These are phyloP conservation scores for Corbicula japonica DNA, from an alignment of 2,888 invertebrate species.

Conservation along the genomic window DNA sequence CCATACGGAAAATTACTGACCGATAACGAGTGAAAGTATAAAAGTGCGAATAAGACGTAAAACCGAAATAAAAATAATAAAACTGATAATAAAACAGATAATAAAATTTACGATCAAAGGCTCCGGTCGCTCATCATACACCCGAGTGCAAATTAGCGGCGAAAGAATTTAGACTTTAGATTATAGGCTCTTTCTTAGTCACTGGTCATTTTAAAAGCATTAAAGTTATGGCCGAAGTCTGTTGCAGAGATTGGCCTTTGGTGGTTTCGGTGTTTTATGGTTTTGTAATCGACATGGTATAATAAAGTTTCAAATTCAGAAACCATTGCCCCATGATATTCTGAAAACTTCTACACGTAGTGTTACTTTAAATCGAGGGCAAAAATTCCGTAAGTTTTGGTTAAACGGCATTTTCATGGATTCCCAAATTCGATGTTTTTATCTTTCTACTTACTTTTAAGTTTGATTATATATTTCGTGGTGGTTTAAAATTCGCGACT, in stretches of 20 bases:
- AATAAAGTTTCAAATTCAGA: too few relatives aligned
- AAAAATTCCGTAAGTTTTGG: too few relatives aligned
- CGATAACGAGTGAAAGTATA: slow-evolving; percentile 40
- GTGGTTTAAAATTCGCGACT: too few relatives aligned
- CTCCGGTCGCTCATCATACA: slow-evolving; percentile 7
- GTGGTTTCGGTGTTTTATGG: slow-evolving; percentile 25
- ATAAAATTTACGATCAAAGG: slow-evolving; percentile 48
- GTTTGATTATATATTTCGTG: too few relatives aligned
- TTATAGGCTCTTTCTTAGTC: slow-evolving; percentile 23
- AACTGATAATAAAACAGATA: slow-evolving; percentile 44
- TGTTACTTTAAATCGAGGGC: too few relatives aligned
- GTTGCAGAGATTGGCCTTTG: slow-evolving; percentile 8
- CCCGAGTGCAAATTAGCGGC: slow-evolving; percentile 27
- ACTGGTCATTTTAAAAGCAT: slow-evolving; percentile 23
- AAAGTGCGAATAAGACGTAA: slow-evolving; percentile 62
- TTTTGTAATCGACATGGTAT: slow-evolving; percentile 13
- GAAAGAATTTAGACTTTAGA: slow-evolving; percentile 29
- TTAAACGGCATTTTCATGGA: too few relatives aligned
- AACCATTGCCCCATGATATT: too few relatives aligned
- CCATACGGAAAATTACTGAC: slow-evolving; percentile 38
- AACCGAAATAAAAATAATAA: slow-evolving; percentile 58
- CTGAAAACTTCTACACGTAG: too few relatives aligned
- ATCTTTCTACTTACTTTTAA: too few relatives aligned
- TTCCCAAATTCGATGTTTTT: too few relatives aligned
- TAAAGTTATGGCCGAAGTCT: background rate